Conservation (phyloP, 2,888 invertebrate genomes). For the Eledone cirrhosa region DNA sequence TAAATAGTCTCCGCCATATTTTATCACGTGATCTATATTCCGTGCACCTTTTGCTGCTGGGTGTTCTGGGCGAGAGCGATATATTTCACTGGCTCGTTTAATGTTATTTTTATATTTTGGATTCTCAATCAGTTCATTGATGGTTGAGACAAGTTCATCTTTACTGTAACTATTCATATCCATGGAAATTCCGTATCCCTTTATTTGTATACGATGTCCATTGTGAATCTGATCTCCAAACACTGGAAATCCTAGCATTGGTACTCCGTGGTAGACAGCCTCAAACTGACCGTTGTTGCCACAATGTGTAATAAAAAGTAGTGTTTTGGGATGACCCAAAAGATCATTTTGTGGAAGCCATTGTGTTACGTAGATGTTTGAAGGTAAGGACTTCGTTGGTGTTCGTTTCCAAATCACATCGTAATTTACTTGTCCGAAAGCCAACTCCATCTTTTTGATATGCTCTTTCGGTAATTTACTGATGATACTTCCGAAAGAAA, state of each 20-base stretch:
- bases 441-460: conserved; percentile 32
- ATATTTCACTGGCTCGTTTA: conserved; percentile 38
- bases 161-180: conserved; percentile 33
- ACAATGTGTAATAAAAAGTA: conserved; percentile 42
- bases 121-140: conserved; percentile 37
- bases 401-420: conserved; percentile 30
- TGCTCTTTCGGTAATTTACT: conserved; percentile 29
- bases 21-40: conserved; percentile 38
- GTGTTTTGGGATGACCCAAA: conserved; percentile 29
- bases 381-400: too few relatives aligned
- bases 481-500: conserved; percentile 38
- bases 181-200: conserved; percentile 42
- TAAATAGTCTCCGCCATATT: conserved; percentile 47
- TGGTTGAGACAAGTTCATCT: conserved; percentile 33
- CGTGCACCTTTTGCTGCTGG: conserved; percentile 27
- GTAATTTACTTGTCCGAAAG: conserved; percentile 31
- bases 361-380: conserved; percentile 26
- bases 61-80: conserved; percentile 27
- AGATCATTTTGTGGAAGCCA: conserved; percentile 43
- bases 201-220: conserved; percentile 29
- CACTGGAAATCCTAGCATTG: conserved; percentile 42
- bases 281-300: conserved; percentile 44
- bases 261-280: conserved; percentile 41
- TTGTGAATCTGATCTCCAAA: conserved; percentile 42
- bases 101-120: conserved; percentile 36